Evolutionary conservation across 2,797 vertebrate species (phyloP), one percentile per base, ranked within the genome.

Genomic region (Podarcis siculus): DNA sequence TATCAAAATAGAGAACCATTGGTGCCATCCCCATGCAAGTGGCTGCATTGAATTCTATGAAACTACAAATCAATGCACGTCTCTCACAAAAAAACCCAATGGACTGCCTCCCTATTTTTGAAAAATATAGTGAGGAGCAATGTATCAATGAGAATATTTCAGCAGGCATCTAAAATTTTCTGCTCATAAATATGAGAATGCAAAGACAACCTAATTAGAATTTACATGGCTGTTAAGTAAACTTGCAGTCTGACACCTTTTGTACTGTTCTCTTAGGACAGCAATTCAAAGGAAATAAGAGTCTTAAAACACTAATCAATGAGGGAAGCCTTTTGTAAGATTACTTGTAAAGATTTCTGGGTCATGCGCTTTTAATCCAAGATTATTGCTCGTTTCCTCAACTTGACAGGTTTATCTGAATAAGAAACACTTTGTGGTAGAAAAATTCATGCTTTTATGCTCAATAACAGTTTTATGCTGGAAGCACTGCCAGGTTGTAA

Each of bases 391-490:
- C 92, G 89, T 92, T 94, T 94, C 93, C 89, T 89, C 85, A 92
- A 81, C 45, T 85, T 94, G 89, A 92, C 77, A 94, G 55, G 86
- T 93, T 94, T 93, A 95, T 92, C 93, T 93, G 86, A 96, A 89
- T 86, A 94, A 92, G 92, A 93, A 93, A 93, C 91, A 92, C 88
- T 95, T 94, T 94, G 89, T 91, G 75, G 82, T 91, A 81, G 64
- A 37, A 91, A 90, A 93, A 95, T 89, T 93, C 90, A 92, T 90
- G 89, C 73, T 79, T 94, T 83, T 87, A 93, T 89, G 92, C 92
- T 92, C 92, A 96, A 94, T 95, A 93, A 95, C 78, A 89, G 84
- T 94, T 97, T 95, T 93, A 94, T 91, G 88, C 90, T 94, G 45
- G 77, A 89, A 69, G 89, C 79, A 89, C 90, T 92, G 87, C 88